Base-by-base conservation (phyloP, 2,797 vertebrate species). In the Anguilla marmorata region DNA sequence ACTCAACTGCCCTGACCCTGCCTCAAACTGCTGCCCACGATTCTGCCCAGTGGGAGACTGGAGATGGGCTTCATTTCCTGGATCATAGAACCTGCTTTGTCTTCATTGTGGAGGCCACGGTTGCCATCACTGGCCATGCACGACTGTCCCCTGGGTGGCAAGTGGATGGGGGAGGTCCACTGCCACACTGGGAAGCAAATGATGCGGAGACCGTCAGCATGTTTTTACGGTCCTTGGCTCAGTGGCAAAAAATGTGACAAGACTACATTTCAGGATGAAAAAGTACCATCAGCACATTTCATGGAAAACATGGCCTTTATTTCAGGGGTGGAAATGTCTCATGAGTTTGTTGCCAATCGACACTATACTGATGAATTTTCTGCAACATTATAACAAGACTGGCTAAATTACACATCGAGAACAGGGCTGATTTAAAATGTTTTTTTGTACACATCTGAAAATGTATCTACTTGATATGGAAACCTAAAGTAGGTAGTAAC, bases 51-150 rank as follows among this genome's bases (percentile, higher is more conserved):
- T 19, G 74, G 37, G 74, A 79, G 74, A 41, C 74, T 19, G 19
- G 74, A 21, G 74, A 79, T 37, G 33, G 37, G 19, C 74, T 79
- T 79, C 37, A 79, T 79, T 79, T 79, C 33, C 74, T 79, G 33
- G 74, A 41, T 79, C 74, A 79, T 79, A 79, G 30, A 37, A 16
- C 72, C 72, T 76, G 72, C 37, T 79, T 79, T 79, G 74, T 79
- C 74, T 79, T 79, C 33, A 79, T 79, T 79, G 74, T 79, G 74
- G 74, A 79, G 74, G 33, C 74, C 74, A 45, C 33, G 74, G 74
- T 79, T 79, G 16, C 74, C 74, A 79, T 79, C 74, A 19, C 74
- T 8, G 74, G 74, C 33, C 74, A 41, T 79, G 74, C 74, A 79
- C 74, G 33, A 45, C 74, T 21, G 74, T 79, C 74, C 74, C 74